Evolutionary conservation across 2,797 vertebrate species (phyloP), one percentile per base, ranked within the genome.

Genomic region (Ficedula albicollis): DNA sequence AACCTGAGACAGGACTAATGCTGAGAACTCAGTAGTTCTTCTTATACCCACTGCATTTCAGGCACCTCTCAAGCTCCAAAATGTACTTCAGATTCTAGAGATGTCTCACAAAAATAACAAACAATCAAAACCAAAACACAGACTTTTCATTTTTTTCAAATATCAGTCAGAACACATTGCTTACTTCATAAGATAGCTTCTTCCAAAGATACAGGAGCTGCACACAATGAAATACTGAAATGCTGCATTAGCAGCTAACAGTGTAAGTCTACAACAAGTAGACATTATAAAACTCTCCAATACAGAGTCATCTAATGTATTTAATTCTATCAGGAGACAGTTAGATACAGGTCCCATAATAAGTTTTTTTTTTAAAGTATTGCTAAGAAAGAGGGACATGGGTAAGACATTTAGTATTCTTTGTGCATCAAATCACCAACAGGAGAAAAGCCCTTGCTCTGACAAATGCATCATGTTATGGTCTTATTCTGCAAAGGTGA

Each of bases 21-120:
- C 91, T 97, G 96, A 94, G 90, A 95, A 91, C 70, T 84, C 87
- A 85, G 91, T 92, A 92, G 92, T 95, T 92, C 81, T 91, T 84
- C 60, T 84, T 73, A 89, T 54, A 91, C 11, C 11, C 64, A 78
- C 18, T 76, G 74, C 30, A 96, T 94, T 96, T 92, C 88, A 95
- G 87, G 89, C 62, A 90, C 19, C 52, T 94, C 81, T 93, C 95
- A 75, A 95, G 82, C 43, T 92, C 74, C 73, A 86, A 86, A 94
- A 92, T 76, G 29, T 48, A 43, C 83, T 95, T 89, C 69, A 92
- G n/a, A 89, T 89, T 64, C 84, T 79, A 70, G 34, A 77, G 44
- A 79, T 36, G 8, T 67, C 89, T 92, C 55, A 73, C 32, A 87
- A 66, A 84, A 73, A 58, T 72, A 32, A 3, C 7, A 52, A 44